These are phyloP conservation scores for Orbicella faveolata DNA, from an alignment of 64 coral and sea anemone species.

Conservation along the genomic window DNA sequence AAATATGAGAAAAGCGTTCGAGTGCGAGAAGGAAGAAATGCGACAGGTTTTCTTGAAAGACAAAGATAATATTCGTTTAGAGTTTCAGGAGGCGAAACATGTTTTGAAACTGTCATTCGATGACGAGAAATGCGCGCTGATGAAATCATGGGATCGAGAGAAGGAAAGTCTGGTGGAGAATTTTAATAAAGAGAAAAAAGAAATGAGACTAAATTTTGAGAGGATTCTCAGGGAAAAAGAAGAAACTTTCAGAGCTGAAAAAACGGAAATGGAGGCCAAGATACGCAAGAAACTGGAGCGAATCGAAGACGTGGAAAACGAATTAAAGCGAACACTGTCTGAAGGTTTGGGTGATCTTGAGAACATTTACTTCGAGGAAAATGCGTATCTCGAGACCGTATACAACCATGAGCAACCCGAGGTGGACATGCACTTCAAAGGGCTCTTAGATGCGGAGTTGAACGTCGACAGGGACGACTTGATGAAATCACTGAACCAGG, in stretches of 20 bases:
- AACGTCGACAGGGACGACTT: conserved; percentile 61
- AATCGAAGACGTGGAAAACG: conserved; percentile 89
- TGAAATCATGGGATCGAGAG: conserved; percentile 75
- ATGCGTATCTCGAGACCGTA: conserved; percentile 51
- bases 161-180: conserved; percentile 68
- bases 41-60: conserved; percentile 90
- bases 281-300: conserved; percentile 86
- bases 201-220: conserved; percentile 69
- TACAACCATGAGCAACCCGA: conserved; percentile 81
- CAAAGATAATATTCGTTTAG: conserved; percentile 88
- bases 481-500: conserved; percentile 60
- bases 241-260: conserved; percentile 73
- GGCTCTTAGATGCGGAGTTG: conserved; percentile 52
- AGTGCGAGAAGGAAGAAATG: conserved; percentile 94
- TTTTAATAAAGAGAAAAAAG: conserved; percentile 82
- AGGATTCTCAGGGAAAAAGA: conserved; percentile 65
- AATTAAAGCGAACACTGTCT: conserved; percentile 82
- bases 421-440: conserved; percentile 93
- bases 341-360: conserved; percentile 83
- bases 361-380: conserved; percentile 84
- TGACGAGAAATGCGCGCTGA: conserved; percentile 76
- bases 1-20: conserved; percentile 80
- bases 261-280: conserved; percentile 74
- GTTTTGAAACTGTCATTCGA: conserved; percentile 94
- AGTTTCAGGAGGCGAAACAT: conserved; percentile 96